These are phyloP conservation scores for Eidolon dupreanum DNA, from an alignment of 2,797 vertebrate genomes.

Conservation along the genomic window DNA sequence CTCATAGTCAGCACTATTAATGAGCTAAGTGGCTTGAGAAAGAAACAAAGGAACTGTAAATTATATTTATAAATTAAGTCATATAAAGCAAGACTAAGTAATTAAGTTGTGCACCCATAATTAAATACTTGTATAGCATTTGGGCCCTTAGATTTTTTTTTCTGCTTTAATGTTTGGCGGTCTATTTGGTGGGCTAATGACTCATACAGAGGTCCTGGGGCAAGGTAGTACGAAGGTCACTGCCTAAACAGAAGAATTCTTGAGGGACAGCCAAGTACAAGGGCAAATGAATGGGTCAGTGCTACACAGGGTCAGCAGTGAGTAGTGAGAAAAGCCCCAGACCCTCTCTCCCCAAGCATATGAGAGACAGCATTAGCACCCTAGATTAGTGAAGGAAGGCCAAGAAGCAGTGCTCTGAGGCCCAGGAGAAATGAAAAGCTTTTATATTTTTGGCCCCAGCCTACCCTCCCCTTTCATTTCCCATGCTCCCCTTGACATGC, in stretches of 20 bases:
- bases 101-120: slow-evolving; percentile 70
- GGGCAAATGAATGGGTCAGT: background rate
- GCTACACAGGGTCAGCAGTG: background rate
- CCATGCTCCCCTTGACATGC: background rate
- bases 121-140: slow-evolving; percentile 67
- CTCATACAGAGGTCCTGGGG: background rate
- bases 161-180: background rate
- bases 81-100: slow-evolving; percentile 64
- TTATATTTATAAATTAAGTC: slow-evolving; percentile 77
- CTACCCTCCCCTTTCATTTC: background rate
- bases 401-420: background rate
- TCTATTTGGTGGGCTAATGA: slow-evolving; percentile 35
- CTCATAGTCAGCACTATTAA: slow-evolving; percentile 68
- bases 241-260: background rate
- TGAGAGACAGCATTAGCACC: background rate
- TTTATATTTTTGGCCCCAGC: background rate
- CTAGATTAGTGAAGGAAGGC: background rate
- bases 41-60: slow-evolving; percentile 76
- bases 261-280: background rate
- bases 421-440: background rate
- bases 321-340: background rate
- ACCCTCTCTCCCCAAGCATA: background rate
- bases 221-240: background rate
- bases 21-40: slow-evolving; percentile 72
- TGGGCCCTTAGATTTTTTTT: slow-evolving; percentile 54